A percentile compares a stretch with the other conserved stretches of the same genome.
Evolutionary conservation across 2,113 vertebrate species (phyloP).

Genomic region (Macquaria australasica): DNA sequence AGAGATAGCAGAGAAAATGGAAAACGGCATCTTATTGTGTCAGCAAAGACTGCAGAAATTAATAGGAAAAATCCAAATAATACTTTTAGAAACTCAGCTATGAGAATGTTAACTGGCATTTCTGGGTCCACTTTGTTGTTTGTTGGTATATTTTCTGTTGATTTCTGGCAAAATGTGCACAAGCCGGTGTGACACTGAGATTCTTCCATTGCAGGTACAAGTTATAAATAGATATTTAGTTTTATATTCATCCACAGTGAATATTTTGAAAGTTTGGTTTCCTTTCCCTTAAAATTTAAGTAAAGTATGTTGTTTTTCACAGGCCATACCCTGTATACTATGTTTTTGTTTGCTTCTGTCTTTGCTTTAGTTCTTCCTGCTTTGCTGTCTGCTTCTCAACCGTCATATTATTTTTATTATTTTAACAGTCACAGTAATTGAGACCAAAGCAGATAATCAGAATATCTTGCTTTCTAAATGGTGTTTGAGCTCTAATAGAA

Average conservation of each 20-base stretch:
- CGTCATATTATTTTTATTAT: not conserved
- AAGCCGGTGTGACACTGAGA: not conserved
- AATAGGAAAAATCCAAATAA: not conserved
- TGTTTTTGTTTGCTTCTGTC: not conserved
- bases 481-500: not conserved
- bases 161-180: not conserved
- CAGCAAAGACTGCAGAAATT: not conserved
- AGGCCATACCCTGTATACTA: not conserved
- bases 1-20: not conserved
- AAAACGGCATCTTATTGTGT: not conserved
- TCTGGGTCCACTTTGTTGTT: not conserved
- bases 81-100: not conserved
- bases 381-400: conserved; percentile 8
- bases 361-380: not conserved
- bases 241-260: too few relatives aligned
- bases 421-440: not conserved
- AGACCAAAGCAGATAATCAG: not conserved
- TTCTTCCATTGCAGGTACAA: not conserved
- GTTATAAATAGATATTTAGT: not conserved
- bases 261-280: not conserved
- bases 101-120: not conserved
- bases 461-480: conserved; percentile 1
- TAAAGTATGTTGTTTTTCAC: not conserved
- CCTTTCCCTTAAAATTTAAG: not conserved
- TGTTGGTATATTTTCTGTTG: conserved; percentile 13